Percentiles rank a stretch among this genome's conserved stretches.
These are phyloP conservation scores for Ischnus inquisitorius DNA, from an alignment of 2,888 invertebrate species.

Conservation along the genomic window DNA sequence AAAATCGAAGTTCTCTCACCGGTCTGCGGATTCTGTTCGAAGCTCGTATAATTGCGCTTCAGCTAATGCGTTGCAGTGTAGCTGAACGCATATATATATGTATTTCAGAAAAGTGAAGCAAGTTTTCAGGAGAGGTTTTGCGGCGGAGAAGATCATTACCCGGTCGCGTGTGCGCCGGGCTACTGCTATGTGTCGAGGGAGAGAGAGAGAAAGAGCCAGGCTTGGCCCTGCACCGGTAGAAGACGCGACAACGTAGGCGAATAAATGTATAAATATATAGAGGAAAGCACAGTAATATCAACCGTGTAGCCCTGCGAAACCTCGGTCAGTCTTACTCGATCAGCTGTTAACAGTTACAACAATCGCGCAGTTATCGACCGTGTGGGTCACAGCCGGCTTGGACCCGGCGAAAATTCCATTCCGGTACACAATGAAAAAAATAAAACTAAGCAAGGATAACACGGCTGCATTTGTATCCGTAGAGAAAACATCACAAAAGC, in stretches of 20 bases:
- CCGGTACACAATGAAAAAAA: not conserved
- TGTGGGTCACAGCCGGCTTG: conserved; percentile 41
- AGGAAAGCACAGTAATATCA: not conserved
- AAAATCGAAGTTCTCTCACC: conserved; percentile 26
- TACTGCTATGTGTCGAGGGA: conserved; percentile 49
- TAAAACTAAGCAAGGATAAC: not conserved
- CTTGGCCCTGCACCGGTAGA: conserved; percentile 58
- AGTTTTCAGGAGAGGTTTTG: conserved; percentile 30
- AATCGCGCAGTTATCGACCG: conserved; percentile 64
- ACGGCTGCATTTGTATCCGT: not conserved
- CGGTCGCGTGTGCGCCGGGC: conserved; percentile 69
- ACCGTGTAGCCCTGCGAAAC: not conserved
- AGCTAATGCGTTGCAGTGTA: not conserved
- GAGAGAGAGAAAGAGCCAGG: conserved; percentile 32
- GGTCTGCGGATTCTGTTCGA: conserved; percentile 26
- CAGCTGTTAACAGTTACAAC: conserved; percentile 72
- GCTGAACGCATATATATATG: not conserved
- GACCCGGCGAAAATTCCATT: conserved; percentile 29
- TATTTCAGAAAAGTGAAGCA: conserved; percentile 22
- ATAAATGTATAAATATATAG: conserved; percentile 23
- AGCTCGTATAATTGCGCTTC: not conserved
- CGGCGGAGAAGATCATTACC: conserved; percentile 66
- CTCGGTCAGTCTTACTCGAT: conserved; percentile 71
- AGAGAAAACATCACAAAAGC: not conserved
- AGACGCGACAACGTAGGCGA: conserved; percentile 17